Evolutionary conservation across 2,888 invertebrate species (phyloP).

Genomic region (Synanthedon formicaeformis): DNA sequence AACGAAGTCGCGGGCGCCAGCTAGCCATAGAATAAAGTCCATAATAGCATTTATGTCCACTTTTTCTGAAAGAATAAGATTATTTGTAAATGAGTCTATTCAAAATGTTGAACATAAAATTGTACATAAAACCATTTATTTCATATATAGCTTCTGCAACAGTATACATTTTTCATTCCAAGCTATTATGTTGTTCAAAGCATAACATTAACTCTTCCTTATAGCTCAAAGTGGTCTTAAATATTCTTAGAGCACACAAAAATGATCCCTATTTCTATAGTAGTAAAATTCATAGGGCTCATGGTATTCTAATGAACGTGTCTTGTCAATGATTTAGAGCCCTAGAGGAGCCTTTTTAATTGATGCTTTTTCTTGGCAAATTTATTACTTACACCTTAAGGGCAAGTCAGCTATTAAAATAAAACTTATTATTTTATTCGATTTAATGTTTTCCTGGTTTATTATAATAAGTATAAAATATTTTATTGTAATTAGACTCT

Average conservation of each 20-base stretch:
- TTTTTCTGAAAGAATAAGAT: too few species aligned
- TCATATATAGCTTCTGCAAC: not conserved
- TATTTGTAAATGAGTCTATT: too few species aligned
- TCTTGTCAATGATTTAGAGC: slow-evolving; percentile 29
- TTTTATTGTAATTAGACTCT: too few species aligned
- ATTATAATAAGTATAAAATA: too few species aligned
- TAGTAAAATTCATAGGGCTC: slow-evolving; percentile 11
- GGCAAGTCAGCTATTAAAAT: slow-evolving; percentile 3
- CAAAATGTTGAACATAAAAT: too few species aligned
- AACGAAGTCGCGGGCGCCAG: too few species aligned
- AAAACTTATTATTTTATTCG: too few species aligned
- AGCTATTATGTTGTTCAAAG: not conserved
- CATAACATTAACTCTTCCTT: slow-evolving; percentile 8
- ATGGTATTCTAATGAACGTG: slow-evolving; percentile 30
- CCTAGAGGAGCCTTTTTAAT: slow-evolving; percentile 37
- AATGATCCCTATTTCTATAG: slow-evolving; percentile 4
- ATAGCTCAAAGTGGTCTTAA: slow-evolving; percentile 2
- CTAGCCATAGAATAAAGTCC: too few species aligned
- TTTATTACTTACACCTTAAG: slow-evolving; percentile 28
- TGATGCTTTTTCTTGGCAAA: slow-evolving; percentile 46
- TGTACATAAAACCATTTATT: too few species aligned
- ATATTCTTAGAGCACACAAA: slow-evolving; percentile 1
- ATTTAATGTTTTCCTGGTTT: too few species aligned
- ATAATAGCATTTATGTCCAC: too few species aligned
- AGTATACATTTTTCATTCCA: not conserved